Base-by-base conservation (phyloP, 1,140 invertebrate species). In the Venturia canescens region DNA sequence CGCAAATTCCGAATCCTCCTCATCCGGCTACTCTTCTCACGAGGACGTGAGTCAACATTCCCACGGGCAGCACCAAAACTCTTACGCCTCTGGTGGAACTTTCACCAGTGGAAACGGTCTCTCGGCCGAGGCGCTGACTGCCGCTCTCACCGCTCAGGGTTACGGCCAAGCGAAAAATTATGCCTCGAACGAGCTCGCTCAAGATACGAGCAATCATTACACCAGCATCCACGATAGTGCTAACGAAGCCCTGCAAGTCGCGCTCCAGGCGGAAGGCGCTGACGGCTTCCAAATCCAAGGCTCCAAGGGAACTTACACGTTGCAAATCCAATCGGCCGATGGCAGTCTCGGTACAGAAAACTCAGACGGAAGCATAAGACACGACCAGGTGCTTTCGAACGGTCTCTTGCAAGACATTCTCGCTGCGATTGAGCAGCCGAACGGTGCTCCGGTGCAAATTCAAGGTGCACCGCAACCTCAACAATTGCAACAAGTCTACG, bases 351-450 rank as follows among this genome's bases (percentile, higher is more conserved):
- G 88, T 1, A 90, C 90, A 0, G 88, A 89, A 67, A 88, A 89
- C 66, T 93, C 91, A 23, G 93, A 92, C 23, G 92, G 92, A 26
- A 88, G 85, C 21, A 93, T 89, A 70, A 83, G 92, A 86, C 96
- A 97, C 83, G 95, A 96, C 26, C 95, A 96, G 85, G 93, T 97
- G 1, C 87, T 97, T 13, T 96, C 95, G 0, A 94, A 96, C 86
- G 96, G 95, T 9, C 91, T 97, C 0, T 88, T 97, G 6, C 96
- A 97, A 86, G 95, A 96, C 67, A 96, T 97, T 74, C 88, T 97
- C 3, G 93, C 94, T 50, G 95, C 95, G 3, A 95, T 96, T 50
- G 95, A 96, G 86, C 93, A 95, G 79, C 94, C 94, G 0, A 88
- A 89, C 0, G 80, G 83, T 13, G 83, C 82, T 5, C 74, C 87